These are phyloP conservation scores for Eremobia ochroleuca DNA, from an alignment of 2,888 invertebrate species.

Conservation along the genomic window DNA sequence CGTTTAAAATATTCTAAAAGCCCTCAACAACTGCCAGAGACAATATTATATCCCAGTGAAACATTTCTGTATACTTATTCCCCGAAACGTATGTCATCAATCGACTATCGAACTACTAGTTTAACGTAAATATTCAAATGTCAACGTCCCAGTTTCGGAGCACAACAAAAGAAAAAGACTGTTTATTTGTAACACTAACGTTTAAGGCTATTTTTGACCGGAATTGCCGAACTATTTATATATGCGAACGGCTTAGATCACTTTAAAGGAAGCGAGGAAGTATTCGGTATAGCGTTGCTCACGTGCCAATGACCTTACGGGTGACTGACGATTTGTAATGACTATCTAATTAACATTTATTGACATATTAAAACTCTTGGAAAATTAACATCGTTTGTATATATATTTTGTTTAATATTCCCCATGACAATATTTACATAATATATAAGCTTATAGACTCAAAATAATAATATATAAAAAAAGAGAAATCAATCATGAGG, in stretches of 20 bases:
- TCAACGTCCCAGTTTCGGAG: slow-evolving; percentile 56
- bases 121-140: slow-evolving; percentile 57
- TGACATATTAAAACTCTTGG: slow-evolving; percentile 2
- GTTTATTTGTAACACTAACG: slow-evolving; percentile 53
- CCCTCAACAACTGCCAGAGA: slow-evolving; percentile 4
- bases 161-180: slow-evolving; percentile 60
- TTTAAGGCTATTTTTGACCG: slow-evolving; percentile 60
- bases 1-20: neutral
- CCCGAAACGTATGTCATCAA: slow-evolving; percentile 50
- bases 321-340: slow-evolving; percentile 45
- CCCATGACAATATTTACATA: neutral
- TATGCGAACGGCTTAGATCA: slow-evolving; percentile 60
- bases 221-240: slow-evolving; percentile 62
- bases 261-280: slow-evolving; percentile 64
- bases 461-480: neutral
- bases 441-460: neutral
- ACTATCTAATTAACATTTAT: slow-evolving; percentile 31
- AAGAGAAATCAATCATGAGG: neutral
- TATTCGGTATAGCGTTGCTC: slow-evolving; percentile 65
- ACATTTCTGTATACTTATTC: slow-evolving; percentile 21
- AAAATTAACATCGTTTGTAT: neutral
- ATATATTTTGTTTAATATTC: neutral
- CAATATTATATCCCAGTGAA: slow-evolving; percentile 22
- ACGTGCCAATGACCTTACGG: slow-evolving; percentile 76
- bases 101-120: slow-evolving; percentile 48